A percentile compares a stretch with the other conserved stretches of the same genome.
Evolutionary conservation across 2,888 invertebrate species (phyloP).

Genomic region (Lasioglossum marginatum): DNA sequence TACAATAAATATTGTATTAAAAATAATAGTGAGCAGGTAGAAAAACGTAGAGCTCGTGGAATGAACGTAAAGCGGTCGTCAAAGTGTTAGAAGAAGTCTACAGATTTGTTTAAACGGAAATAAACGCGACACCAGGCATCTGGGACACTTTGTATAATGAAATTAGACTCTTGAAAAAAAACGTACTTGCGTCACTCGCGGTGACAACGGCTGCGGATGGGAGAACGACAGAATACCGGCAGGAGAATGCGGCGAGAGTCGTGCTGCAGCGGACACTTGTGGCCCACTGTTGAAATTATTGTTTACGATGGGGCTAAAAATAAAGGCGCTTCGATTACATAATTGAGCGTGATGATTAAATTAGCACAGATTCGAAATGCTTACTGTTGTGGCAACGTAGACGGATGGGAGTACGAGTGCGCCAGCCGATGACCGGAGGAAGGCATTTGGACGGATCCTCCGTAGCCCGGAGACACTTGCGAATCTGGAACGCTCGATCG

Average conservation of each 20-base stretch:
- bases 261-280: constrained; percentile 84
- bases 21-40: no score
- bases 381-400: constrained; percentile 83
- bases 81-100: not conserved
- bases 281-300: constrained; percentile 84
- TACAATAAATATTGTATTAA: no score
- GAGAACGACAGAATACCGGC: constrained; percentile 81
- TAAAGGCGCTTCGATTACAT: constrained; percentile 13
- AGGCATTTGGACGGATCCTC: constrained; percentile 85
- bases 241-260: constrained; percentile 87
- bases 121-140: constrained; percentile 45
- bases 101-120: constrained; percentile 33
- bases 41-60: no score
- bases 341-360: not conserved
- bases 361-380: constrained; percentile 41
- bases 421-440: constrained; percentile 83
- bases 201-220: constrained; percentile 87
- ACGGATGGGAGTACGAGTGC: constrained; percentile 83
- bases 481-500: constrained; percentile 86
- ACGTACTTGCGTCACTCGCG: constrained; percentile 85
- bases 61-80: not conserved
- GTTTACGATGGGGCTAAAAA: constrained; percentile 79
- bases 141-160: constrained; percentile 45
- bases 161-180: constrained; percentile 37
- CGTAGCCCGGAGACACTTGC: constrained; percentile 88